These are phyloP conservation scores for Porites evermanni DNA, from an alignment of 92 coral and sea anemone genomes.

Conservation along the genomic window DNA sequence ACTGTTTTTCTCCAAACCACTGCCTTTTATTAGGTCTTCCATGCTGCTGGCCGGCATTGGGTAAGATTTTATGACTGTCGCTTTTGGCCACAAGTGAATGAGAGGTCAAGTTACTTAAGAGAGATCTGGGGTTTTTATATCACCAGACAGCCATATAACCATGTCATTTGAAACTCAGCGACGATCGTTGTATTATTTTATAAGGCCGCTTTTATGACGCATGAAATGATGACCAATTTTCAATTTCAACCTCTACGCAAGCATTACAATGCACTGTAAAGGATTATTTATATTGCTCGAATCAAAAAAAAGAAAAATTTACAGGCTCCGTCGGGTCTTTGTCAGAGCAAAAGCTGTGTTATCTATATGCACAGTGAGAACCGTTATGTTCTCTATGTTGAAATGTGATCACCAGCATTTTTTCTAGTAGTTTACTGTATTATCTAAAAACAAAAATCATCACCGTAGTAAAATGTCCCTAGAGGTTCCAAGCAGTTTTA, in stretches of 20 bases:
- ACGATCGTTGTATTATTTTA: neutral
- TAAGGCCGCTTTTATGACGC: neutral
- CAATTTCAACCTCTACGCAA: neutral
- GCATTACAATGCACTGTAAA: neutral
- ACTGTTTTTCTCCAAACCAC: neutral
- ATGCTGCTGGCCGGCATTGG: neutral
- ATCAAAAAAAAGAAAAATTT: neutral
- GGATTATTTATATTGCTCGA: slow-evolving; percentile 19
- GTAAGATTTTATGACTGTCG: no score
- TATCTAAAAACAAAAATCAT: neutral
- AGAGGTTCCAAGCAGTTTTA: neutral
- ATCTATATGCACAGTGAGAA: neutral
- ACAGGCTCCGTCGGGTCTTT: neutral
- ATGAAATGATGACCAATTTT: neutral
- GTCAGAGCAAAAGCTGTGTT: neutral
- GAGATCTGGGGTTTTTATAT: no score
- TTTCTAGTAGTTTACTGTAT: neutral
- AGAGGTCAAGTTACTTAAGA: no score
- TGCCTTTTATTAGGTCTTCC: neutral
- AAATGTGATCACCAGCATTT: neutral
- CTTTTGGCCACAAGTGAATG: no score
- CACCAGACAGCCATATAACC: no score
- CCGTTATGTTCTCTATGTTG: neutral
- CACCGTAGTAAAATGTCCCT: neutral
- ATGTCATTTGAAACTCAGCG: neutral